Evolutionary conservation across 2,113 vertebrate genomes (phyloP).

Genomic region (Onychostoma macrolepis): DNA sequence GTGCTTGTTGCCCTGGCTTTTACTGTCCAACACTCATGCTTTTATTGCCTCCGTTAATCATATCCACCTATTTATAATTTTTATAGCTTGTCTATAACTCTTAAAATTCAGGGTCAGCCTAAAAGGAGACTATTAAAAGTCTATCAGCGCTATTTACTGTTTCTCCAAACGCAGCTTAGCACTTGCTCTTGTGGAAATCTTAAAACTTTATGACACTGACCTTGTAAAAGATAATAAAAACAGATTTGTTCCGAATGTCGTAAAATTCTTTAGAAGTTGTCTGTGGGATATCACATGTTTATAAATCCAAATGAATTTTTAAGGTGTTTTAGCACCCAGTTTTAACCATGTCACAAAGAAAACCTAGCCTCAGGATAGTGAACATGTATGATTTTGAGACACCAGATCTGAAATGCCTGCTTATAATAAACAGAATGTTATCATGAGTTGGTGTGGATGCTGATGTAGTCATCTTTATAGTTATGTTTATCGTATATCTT

Average conservation of each 20-base stretch:
- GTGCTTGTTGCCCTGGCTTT: neutral
- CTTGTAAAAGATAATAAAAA: constrained; percentile 26
- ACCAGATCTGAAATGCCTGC: no score
- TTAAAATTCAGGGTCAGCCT: constrained; percentile 46
- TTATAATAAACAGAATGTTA: no score
- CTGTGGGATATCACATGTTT: neutral
- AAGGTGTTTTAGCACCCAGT: neutral
- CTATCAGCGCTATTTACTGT: constrained; percentile 29
- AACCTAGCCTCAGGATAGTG: neutral
- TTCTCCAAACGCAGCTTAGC: neutral
- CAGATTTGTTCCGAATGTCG: neutral
- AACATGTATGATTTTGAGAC: neutral
- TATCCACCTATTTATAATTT: constrained; percentile 22
- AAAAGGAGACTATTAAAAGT: constrained; percentile 51
- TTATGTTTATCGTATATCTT: no score
- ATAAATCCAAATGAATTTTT: neutral
- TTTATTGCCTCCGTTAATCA: constrained; percentile 46
- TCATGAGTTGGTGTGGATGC: no score
- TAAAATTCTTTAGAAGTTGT: constrained; percentile 17
- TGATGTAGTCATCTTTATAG: no score
- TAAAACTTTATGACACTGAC: constrained; percentile 40
- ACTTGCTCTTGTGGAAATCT: constrained; percentile 21
- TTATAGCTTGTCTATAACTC: constrained; percentile 41
- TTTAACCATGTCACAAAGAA: neutral
- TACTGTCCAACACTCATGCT: neutral